Conservation (phyloP, 2,888 invertebrate species). For the Drosophila fungiperda region DNA sequence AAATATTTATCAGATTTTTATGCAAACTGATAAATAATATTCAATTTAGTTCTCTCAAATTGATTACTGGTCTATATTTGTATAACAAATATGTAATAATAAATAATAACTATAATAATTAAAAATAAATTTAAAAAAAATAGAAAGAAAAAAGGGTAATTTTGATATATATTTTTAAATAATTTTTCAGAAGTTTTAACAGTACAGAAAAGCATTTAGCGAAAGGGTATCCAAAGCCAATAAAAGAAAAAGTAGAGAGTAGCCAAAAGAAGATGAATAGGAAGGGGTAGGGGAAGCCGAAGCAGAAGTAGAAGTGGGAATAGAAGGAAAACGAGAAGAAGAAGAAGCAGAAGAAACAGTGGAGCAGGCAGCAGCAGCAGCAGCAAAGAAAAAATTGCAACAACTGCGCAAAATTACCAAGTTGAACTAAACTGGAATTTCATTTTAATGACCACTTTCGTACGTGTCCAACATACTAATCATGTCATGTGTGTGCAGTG, state of each 20-base stretch:
- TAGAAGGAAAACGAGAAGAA: neutral
- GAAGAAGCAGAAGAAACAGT: slow-evolving; percentile 2
- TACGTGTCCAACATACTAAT: slow-evolving; percentile 84
- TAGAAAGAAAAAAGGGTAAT: too few relatives aligned
- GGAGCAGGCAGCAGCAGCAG: neutral
- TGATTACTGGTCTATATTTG: neutral
- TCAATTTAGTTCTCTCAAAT: neutral
- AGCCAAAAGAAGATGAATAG: neutral
- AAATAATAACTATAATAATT: too few relatives aligned
- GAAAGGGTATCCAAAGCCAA: neutral
- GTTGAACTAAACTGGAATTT: slow-evolving; percentile 80
- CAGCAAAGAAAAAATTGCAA: slow-evolving; percentile 67
- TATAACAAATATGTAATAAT: too few relatives aligned
- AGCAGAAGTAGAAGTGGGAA: neutral
- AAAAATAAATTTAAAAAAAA: too few relatives aligned
- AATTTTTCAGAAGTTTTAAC: neutral
- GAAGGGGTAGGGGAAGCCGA: neutral
- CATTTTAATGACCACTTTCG: slow-evolving; percentile 84
- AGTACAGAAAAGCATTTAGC: neutral
- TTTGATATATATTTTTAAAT: too few relatives aligned
- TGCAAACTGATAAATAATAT: neutral
- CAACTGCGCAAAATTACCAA: slow-evolving; percentile 80
- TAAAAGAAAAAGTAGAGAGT: neutral
- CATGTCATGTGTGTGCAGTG: slow-evolving; percentile 64
- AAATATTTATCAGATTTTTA: neutral